Evolutionary conservation across 2,113 vertebrate genomes (phyloP).

Genomic region (Circaetus gallicus): DNA sequence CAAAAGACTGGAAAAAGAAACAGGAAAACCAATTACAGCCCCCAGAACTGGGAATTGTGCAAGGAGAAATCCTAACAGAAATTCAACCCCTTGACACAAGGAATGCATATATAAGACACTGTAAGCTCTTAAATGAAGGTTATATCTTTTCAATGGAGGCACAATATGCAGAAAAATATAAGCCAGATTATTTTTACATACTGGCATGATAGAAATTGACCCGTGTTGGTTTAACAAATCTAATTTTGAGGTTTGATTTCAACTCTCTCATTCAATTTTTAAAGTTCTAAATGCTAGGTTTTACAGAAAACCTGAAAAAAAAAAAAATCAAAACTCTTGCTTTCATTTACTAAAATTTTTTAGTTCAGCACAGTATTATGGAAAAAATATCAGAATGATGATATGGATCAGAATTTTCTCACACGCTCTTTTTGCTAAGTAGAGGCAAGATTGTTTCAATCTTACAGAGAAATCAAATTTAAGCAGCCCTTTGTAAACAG

Average conservation of each 20-base stretch:
- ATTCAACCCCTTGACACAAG: not conserved
- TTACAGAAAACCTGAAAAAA: not conserved
- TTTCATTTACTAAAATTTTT: not conserved
- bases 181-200: not conserved
- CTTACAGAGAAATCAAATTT: not conserved
- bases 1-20: not conserved
- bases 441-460: not conserved
- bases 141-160: not conserved
- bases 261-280: not conserved
- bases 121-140: not conserved
- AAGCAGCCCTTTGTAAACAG: not conserved
- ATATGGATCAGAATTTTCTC: not conserved
- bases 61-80: not conserved
- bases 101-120: not conserved
- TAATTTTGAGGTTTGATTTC: not conserved
- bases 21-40: not conserved
- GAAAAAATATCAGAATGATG: not conserved
- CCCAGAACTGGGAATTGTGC: not conserved
- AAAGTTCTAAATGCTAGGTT: not conserved
- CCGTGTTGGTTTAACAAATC: not conserved
- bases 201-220: not conserved
- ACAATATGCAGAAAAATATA: not conserved
- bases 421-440: not conserved
- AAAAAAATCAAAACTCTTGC: not conserved
- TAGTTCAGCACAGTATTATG: not conserved